Conservation (phyloP, 2,888 invertebrate species). For the Tipula confusa region DNA sequence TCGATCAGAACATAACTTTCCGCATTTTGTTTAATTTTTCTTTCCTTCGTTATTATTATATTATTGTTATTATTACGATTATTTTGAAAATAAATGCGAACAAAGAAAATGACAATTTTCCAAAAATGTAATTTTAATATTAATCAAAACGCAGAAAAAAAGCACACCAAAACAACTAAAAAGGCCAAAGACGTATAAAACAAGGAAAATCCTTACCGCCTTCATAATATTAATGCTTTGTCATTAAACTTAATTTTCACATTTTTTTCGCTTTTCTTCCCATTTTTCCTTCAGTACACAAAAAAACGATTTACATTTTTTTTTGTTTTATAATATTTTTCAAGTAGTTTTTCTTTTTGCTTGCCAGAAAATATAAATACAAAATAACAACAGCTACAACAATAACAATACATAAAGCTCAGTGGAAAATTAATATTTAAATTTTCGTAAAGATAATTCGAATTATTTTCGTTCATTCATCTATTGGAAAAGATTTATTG, state of each 20-base stretch:
- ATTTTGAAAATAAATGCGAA: neutral
- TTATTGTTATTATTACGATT: neutral
- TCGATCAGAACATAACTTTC: neutral
- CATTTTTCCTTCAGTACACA: neutral
- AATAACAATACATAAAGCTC: neutral
- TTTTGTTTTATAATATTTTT: neutral
- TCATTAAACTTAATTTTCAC: neutral
- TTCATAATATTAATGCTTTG: neutral
- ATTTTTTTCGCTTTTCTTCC: neutral
- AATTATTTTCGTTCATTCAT: neutral
- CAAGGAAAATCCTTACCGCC: constrained; percentile 5
- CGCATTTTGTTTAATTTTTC: neutral
- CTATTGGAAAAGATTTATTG: constrained; percentile 3
- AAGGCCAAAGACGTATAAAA: constrained; percentile 9
- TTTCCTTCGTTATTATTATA: no score
- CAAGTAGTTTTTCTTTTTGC: neutral
- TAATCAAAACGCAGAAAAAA: neutral
- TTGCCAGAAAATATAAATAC: neutral
- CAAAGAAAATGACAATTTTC: constrained; percentile 9
- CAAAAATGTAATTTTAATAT: constrained; percentile 20
- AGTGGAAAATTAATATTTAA: neutral
- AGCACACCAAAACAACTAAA: neutral
- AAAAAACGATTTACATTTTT: neutral
- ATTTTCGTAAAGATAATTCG: neutral
- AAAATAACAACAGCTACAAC: neutral